Base-by-base conservation (phyloP, 2,113 vertebrate genomes). In the Seriola quinqueradiata region DNA sequence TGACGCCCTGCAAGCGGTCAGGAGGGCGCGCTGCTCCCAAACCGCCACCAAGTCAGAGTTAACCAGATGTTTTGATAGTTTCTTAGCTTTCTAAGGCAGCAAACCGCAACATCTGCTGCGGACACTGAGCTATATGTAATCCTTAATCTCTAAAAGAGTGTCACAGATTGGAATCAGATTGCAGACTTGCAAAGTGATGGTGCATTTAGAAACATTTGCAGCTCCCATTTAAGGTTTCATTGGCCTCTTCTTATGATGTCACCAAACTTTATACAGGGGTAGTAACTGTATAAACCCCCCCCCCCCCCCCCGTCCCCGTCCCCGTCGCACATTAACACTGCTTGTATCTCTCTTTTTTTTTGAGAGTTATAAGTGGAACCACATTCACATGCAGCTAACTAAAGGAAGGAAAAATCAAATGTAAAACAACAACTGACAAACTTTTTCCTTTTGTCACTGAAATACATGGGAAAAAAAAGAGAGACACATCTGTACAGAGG, bases 1-100 rank as follows among this genome's bases (percentile, higher is more conserved):
- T 0, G 5, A 79, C 14, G 3, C 64, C 21, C 32, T 6, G 2
- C 60, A 2, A 50, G 81, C 75, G 42, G 81, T 82, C 59, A 65
- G 25, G 14, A 9, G 32, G 50, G 67, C 46, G 1, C 11, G 14
- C 75, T 7, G 75, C 82, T 21, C 46, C 13, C 69, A 61, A 76
- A 86, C 87, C 42, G 11, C 75, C 59, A 55, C n/a, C 3, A 3
- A 59, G 16, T 10, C 70, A 3, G 17, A 46, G 16, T 52, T 11
- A 65, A 81, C 61, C 84, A 82, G 75, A 88, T 55, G 83, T 73
- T 86, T 72, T 36, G 10, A 65, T 36, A n/a, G 66, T 46, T 44
- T 34, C 16, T 59, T 25, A n/a, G 21, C 19, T n/a, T 55, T 61
- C 19, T 69, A 32, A 78, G 0, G 57, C 44, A 8, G 61, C 5